phyloP scores from a whole-genome alignment of 2,888 invertebrate species.

The Sphaerophoria rueppellii region DNA sequence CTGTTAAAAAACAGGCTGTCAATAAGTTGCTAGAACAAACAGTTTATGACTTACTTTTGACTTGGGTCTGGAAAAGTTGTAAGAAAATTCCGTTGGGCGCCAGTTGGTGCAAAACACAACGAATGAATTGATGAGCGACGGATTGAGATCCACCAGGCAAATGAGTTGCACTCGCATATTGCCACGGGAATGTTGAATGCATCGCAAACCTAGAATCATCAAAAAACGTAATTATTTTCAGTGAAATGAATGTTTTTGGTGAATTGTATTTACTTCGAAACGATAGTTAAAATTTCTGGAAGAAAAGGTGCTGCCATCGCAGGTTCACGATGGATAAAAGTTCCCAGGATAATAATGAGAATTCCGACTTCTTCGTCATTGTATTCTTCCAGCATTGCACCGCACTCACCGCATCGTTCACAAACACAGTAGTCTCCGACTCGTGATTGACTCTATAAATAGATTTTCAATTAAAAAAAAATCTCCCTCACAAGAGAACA shows the following conservation, averaged over 20 bases:
- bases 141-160: constrained; percentile 97
- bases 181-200: constrained; percentile 93
- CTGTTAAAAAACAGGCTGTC: constrained; percentile 71
- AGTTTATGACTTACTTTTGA: constrained; percentile 85
- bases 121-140: constrained; percentile 97
- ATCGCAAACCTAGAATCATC: constrained; percentile 86
- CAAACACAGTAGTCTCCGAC: constrained; percentile 89
- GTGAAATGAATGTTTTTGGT: background rate
- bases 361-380: constrained; percentile 98
- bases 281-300: constrained; percentile 94
- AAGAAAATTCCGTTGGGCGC: constrained; percentile 98
- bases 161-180: constrained; percentile 92
- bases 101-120: constrained; percentile 97
- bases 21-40: background rate
- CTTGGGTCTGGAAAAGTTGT: constrained; percentile 96
- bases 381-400: constrained; percentile 93
- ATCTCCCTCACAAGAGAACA: too few species aligned
- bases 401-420: constrained; percentile 92
- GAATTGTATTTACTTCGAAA: constrained; percentile 88
- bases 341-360: constrained; percentile 95
- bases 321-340: constrained; percentile 98
- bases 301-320: constrained; percentile 96
- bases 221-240: too few species aligned
- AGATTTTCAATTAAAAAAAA: background rate
- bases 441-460: constrained; percentile 84